Base-by-base conservation (phyloP, 2,888 invertebrate species). In the Drosophila neotestacea region DNA sequence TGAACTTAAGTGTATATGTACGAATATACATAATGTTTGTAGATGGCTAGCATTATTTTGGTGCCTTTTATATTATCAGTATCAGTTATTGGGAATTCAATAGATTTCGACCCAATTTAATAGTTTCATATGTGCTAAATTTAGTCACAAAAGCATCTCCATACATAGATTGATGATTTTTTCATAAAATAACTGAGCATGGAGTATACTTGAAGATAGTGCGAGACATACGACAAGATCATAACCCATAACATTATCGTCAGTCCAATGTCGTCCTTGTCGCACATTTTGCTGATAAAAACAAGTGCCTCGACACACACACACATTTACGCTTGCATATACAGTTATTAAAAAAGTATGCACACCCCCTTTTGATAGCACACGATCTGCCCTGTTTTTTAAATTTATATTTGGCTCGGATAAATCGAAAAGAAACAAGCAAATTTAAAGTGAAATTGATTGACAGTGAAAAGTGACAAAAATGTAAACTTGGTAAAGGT, bases 91-190 rank as follows among this genome's bases (percentile, higher is more conserved):
- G 16, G 34, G 22, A 32, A 38, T 16, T 39, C 50, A 11, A n/a
- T 56, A 30, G 48, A 38, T 52, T 55, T 55, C 50, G 58, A 30
- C 16, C 51, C 13, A 27, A 39, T 36, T 42, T 54, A 4, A 6
- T 36, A 36, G 38, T 60, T 56, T 48, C 39, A 27, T 41, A 44
- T 63, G 67, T 63, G 67, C 65, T 76, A 73, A 70, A 85, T 75
- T 64, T 68, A 75, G 54, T 72, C 70, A 67, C 60, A 61, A 62
- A 52, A 30, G 52, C 64, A 10, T 36, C 9, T n/a, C 4, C 11
- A 42, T 44, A 60, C 22, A 56, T 27, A 56, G 54, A 39, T 38
- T 27, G 36, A 48, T 68, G 44, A 36, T 22, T 22, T 22, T 22
- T 22, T 22, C 1, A 22, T 22, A 32, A 41, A 46, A 59, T 28